Conservation (phyloP, 2,888 invertebrate genomes). For the Cancer borealis region DNA sequence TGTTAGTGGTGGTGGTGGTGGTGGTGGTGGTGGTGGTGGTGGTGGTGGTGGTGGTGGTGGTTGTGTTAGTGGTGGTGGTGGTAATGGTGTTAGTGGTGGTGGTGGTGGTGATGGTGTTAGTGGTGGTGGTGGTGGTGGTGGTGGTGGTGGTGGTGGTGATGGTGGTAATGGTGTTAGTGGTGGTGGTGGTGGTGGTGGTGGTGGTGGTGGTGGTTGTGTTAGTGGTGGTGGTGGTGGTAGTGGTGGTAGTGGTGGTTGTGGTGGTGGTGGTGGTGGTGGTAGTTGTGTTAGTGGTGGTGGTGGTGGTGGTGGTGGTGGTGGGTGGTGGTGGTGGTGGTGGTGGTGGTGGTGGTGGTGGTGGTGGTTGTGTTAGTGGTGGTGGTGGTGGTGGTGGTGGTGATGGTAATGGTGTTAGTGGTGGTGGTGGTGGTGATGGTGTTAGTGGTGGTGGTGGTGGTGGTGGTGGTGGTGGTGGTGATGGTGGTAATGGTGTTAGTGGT, state of each 20-base stretch:
- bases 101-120: slow-evolving; percentile 26
- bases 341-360: too few species aligned
- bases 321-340: too few species aligned
- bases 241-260: slow-evolving; percentile 6
- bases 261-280: not conserved
- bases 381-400: not conserved
- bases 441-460: slow-evolving; percentile 39
- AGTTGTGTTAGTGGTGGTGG: not conserved
- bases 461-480: slow-evolving; percentile 36
- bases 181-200: slow-evolving; percentile 45
- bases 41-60: not conserved
- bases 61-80: not conserved
- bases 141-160: slow-evolving; percentile 9
- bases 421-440: not conserved
- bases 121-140: slow-evolving; percentile 18
- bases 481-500: too few species aligned
- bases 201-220: too few species aligned
- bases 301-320: too few species aligned
- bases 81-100: not conserved
- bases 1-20: not conserved
- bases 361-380: too few species aligned
- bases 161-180: not conserved
- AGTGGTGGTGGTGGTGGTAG: slow-evolving; percentile 8
- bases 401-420: not conserved
- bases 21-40: not conserved